Conservation (phyloP, 2,797 vertebrate species). For the Pempheris klunzingeri region DNA sequence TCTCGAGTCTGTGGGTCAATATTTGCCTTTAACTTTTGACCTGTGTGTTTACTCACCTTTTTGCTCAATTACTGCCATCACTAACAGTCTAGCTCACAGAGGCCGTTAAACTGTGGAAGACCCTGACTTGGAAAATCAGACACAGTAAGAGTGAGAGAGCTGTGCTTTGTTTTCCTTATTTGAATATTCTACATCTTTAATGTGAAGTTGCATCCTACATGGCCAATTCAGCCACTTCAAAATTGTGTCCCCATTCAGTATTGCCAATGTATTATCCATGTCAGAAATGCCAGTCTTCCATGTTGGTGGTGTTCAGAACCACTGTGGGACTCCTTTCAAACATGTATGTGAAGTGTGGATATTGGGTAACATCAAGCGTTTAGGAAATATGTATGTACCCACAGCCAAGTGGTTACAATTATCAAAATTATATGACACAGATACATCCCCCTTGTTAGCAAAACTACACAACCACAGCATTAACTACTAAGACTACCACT, state of each 20-base stretch:
- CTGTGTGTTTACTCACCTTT: conserved; percentile 80
- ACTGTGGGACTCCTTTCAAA: neutral
- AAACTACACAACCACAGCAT: conserved; percentile 26
- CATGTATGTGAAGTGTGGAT: neutral
- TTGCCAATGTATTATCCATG: too few relatives aligned
- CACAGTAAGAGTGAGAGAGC: neutral
- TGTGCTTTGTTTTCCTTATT: neutral
- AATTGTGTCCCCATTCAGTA: neutral
- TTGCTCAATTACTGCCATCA: conserved; percentile 71
- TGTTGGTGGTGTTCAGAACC: neutral
- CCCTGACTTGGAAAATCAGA: neutral
- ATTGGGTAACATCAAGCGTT: neutral
- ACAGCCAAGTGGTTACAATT: conserved; percentile 22
- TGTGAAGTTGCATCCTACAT: neutral
- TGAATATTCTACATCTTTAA: neutral
- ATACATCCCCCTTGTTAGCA: conserved; percentile 2
- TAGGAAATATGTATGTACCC: neutral
- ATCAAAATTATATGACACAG: neutral
- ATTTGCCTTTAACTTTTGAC: conserved; percentile 83
- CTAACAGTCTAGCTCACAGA: conserved; percentile 49
- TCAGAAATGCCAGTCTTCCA: neutral
- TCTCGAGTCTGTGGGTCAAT: conserved; percentile 77
- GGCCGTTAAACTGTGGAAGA: conserved; percentile 58
- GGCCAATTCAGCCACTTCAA: too few relatives aligned
- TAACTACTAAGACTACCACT: conserved; percentile 11